Evolutionary conservation across 1,140 invertebrate genomes (phyloP).

Genomic region (Globodera rostochiensis): DNA sequence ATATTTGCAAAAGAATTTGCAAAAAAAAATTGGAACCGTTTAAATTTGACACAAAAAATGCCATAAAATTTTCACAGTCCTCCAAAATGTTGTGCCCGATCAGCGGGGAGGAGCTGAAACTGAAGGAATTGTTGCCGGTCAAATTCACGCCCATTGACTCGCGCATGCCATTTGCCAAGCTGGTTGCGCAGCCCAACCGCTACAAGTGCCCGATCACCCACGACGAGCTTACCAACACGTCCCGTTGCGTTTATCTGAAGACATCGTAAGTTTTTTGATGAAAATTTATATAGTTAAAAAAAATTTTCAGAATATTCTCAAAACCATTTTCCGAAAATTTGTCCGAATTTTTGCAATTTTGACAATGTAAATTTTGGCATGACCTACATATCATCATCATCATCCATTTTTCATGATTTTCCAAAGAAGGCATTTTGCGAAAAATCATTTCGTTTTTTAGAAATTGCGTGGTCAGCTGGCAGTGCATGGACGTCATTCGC

Average conservation of each 20-base stretch:
- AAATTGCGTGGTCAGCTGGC: slow-evolving; percentile 89
- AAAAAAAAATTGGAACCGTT: not conserved
- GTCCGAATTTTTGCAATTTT: not conserved
- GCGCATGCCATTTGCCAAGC: slow-evolving; percentile 23
- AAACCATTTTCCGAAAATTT: slow-evolving; percentile 3
- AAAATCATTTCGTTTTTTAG: slow-evolving; percentile 67
- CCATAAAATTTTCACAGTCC: slow-evolving; percentile 35
- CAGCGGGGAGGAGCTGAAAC: slow-evolving; percentile 82
- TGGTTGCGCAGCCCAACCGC: slow-evolving; percentile 72
- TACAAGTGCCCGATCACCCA: slow-evolving; percentile 97
- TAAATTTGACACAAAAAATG: slow-evolving; percentile 12
- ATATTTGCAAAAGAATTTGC: no score
- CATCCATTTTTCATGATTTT: slow-evolving; percentile 15
- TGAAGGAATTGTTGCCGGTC: slow-evolving; percentile 89
- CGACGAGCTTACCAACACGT: slow-evolving; percentile 90
- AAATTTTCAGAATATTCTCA: not conserved
- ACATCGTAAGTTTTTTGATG: slow-evolving; percentile 67
- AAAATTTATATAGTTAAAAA: no score
- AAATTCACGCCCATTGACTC: slow-evolving; percentile 86
- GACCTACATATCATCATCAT: no score
- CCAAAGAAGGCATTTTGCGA: not conserved
- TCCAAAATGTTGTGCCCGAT: slow-evolving; percentile 84
- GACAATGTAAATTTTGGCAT: not conserved
- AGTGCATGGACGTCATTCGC: slow-evolving; percentile 94
- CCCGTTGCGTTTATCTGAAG: slow-evolving; percentile 86